Percentiles rank a stretch among this genome's conserved stretches.
phyloP scores from a whole-genome alignment of 2,113 vertebrate genomes.

The Stegostoma tigrinum region DNA sequence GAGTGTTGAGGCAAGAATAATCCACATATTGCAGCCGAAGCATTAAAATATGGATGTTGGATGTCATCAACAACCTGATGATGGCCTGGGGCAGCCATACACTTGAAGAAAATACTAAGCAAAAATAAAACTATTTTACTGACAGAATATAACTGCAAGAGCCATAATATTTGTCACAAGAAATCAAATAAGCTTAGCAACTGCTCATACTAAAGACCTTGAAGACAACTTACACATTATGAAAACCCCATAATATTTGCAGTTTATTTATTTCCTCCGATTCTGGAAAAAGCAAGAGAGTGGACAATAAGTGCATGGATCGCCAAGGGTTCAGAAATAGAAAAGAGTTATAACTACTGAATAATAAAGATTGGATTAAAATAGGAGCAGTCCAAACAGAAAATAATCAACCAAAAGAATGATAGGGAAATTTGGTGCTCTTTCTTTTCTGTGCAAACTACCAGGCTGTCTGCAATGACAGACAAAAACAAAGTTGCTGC shows the following conservation, averaged over 20 bases:
- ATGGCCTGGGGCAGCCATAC: neutral
- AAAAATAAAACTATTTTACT: neutral
- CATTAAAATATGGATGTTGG: neutral
- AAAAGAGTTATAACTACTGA: neutral
- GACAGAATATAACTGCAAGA: neutral
- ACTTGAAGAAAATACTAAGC: neutral
- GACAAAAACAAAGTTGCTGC: too few relatives aligned
- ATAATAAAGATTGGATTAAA: neutral
- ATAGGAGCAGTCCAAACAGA: neutral
- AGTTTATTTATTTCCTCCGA: neutral
- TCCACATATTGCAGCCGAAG: neutral
- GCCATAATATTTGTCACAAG: neutral
- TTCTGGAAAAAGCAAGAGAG: neutral
- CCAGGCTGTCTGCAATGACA: neutral
- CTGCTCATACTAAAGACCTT: neutral
- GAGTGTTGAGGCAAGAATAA: neutral
- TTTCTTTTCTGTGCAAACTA: neutral
- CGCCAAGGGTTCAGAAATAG: neutral
- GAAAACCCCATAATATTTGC: neutral
- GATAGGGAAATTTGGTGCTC: neutral
- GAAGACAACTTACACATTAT: neutral
- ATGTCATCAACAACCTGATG: neutral
- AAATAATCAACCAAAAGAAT: neutral
- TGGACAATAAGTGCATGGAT: neutral
- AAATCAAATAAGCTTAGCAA: neutral